phyloP scores from a whole-genome alignment of 35 echinoderm and acorn worm species.

The Diadema setosum region DNA sequence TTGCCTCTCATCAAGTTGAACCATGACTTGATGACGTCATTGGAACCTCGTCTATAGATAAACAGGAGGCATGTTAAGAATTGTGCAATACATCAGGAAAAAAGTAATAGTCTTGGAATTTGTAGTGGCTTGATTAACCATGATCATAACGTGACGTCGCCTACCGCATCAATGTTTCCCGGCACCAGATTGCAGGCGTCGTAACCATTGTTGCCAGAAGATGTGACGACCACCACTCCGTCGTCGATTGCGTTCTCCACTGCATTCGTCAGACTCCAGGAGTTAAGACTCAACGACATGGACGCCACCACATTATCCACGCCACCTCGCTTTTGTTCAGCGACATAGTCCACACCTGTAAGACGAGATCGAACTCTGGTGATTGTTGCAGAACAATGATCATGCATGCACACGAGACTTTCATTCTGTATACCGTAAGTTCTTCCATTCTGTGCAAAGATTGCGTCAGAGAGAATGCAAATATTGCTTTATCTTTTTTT shows the following conservation, averaged over 20 bases:
- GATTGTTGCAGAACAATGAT: not conserved
- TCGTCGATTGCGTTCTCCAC: not conserved
- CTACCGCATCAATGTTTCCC: too few species aligned
- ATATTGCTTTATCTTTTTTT: not conserved
- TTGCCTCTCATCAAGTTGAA: too few species aligned
- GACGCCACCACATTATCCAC: not conserved
- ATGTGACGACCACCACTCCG: not conserved
- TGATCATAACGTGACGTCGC: too few species aligned
- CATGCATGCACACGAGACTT: not conserved
- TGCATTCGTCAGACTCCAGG: not conserved
- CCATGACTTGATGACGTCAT: too few species aligned
- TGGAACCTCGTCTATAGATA: too few species aligned
- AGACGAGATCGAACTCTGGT: not conserved
- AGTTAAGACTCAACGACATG: not conserved
- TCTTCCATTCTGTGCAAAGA: not conserved
- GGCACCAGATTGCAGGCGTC: not conserved
- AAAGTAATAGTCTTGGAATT: too few species aligned
- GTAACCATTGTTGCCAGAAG: not conserved
- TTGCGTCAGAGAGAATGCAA: not conserved
- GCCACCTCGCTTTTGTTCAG: not conserved
- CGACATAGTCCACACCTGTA: conserved; percentile 4
- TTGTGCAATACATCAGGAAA: too few species aligned
- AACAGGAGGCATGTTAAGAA: too few species aligned
- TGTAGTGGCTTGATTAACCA: too few species aligned
- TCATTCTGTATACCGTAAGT: not conserved